phyloP scores from a whole-genome alignment of 1,140 invertebrate species.

The Drosophila dunni region DNA sequence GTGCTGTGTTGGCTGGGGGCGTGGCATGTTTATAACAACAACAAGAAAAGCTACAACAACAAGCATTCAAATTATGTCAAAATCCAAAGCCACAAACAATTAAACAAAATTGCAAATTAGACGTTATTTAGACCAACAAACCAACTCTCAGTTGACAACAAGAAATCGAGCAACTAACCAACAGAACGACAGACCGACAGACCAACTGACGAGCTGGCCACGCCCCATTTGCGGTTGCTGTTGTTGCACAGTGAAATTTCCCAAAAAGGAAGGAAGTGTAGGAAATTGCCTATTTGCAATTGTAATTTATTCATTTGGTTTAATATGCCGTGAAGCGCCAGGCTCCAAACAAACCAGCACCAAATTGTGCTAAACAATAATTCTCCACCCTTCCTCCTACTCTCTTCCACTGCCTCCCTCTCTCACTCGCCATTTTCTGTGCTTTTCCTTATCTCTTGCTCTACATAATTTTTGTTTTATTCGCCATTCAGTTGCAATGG shows the following conservation, averaged over 20 bases:
- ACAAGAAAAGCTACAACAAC: constrained; percentile 13
- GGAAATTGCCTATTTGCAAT: constrained; percentile 83
- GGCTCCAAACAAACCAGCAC: constrained; percentile 41
- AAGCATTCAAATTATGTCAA: constrained; percentile 68
- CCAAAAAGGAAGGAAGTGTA: constrained; percentile 76
- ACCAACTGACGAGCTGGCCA: constrained; percentile 49
- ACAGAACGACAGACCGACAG: constrained; percentile 12
- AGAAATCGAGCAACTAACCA: constrained; percentile 47
- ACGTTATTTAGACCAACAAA: constrained; percentile 76
- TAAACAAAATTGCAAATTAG: constrained; percentile 83
- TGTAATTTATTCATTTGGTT: constrained; percentile 83
- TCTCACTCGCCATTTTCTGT: not conserved
- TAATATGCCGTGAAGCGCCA: constrained; percentile 78
- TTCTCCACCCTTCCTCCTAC: constrained; percentile 35
- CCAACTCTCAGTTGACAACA: constrained; percentile 53
- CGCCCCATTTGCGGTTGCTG: constrained; percentile 68
- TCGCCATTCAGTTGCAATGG: constrained; percentile 53
- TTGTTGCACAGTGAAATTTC: constrained; percentile 50
- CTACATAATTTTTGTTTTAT: constrained; percentile 34
- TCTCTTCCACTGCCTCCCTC: not conserved
- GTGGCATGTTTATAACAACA: constrained; percentile 30
- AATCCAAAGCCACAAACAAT: constrained; percentile 81
- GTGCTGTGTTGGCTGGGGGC: constrained; percentile 23
- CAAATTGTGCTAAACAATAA: constrained; percentile 73
- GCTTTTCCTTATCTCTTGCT: not conserved